Evolutionary conservation across 2,113 vertebrate genomes (phyloP), one percentile per base, ranked within the genome.

Genomic region (Lates calcarifer): DNA sequence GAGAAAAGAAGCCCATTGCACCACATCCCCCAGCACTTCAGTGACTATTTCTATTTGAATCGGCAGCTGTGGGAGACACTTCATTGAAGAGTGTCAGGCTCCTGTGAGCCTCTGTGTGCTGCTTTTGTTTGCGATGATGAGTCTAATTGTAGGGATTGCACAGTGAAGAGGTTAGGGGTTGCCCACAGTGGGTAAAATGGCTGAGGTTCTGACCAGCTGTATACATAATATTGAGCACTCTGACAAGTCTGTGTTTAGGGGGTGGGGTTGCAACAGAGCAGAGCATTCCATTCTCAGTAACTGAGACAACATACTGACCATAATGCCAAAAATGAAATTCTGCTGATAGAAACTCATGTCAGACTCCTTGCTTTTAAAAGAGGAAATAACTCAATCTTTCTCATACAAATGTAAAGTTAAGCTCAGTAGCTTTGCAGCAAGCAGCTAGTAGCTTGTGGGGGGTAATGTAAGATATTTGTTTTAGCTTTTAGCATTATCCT

Each of bases 121-220:
- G 81, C 90, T 85, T 91, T 93, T 92, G 89, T 94, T 91, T 91
- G 87, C 18, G 47, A 85, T 94, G 89, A 93, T 93, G 85, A 77
- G 79, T 90, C 78, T 91, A 91, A 95, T 92, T 89, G 88, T 85
- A 83, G 85, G 90, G 70, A 85, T 69, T 87, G 84, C 83, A 80
- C 75, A 78, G 69, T 78, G 77, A 80, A 90, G 90, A 89, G 91
- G 89, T 89, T 81, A 84, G 70, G 84, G 85, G 77, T 77, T 71
- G 79, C 82, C 75, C 56, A 62, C 75, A 51, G 69, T 43, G 75
- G 61, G 75, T 63, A 79, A 85, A 60, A 86, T 51, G 56, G 66
- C 45, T 15, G 26, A 63, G 79, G 58, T 71, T 72, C 55, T 77
- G 78, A 79, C 73, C 66, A 57, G 57, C 57, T 75, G 24, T 51